Base-by-base conservation (phyloP, 2,888 invertebrate genomes). In the Antitype chi region DNA sequence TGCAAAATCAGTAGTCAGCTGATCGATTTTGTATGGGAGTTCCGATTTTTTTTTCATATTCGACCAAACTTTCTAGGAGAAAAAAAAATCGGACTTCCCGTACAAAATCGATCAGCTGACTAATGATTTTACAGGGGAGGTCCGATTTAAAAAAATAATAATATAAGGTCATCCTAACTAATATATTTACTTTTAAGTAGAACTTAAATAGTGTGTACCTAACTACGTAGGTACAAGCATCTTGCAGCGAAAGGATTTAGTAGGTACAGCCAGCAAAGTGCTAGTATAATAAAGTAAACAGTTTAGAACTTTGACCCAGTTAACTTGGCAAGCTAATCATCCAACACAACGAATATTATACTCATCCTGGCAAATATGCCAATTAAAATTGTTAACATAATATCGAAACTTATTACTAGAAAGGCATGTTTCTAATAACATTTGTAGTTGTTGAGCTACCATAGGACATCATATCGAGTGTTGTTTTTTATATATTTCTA, bases 291-390 rank as follows among this genome's bases (percentile, higher is more conserved):
- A 80, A 80, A 80, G 17, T 23, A 55, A 74, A 70, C 66, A 32
- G 57, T 85, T 79, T 79, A 82, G 81, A 84, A 74, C 82, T 82
- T 73, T 80, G 72, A 62, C 81, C 85, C 11, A 80, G 71, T 59
- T 80, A 59, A 49, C 7, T 52, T 4, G 15, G 23, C 17, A 20
- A 57, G 43, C 23, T 49, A 57, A 78, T 52, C 13, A 57, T 28
- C 4, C 9, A 63, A 55, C 28, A 49, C 53, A 11, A 70, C n/a
- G 43, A 52, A 57, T 70, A 28, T 52, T 43, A 28, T 49, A 55
- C 4, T 57, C 43, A n/a, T 15, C 13, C 63, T 43, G n/a, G 43
- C 9, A 20, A 52, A 43, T 20, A 15, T 2, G 20, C 17, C n/a
- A 55, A 62, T 53, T 17, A 28, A n/a, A 55, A 11, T 79, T 60